Evolutionary conservation across 1,140 invertebrate species (phyloP), one percentile per base, ranked within the genome.

Genomic region (Pseudomyrmex dendroicus): DNA sequence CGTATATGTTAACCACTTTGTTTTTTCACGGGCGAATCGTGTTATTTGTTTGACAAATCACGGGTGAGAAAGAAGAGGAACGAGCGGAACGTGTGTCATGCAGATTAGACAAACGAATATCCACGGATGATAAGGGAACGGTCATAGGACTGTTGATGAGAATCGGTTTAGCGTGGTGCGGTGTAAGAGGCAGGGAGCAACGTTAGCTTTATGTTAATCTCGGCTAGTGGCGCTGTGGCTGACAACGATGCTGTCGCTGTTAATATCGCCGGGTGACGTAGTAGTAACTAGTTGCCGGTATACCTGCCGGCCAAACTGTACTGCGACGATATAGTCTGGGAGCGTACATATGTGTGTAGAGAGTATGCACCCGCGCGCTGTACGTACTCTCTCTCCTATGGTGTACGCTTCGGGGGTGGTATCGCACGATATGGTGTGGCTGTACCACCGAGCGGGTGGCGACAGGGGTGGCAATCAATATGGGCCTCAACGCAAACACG

Each of bases 401-500:
- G 89, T 84, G 85, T 86, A 86, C 68, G 77, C 63, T 67, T 63
- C 62, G 76, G 86, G 72, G 77, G 82, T 85, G 87, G 91, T 90
- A 91, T 93, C 90, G 91, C 90, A 91, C 89, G 91, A 91, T 92
- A 92, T 92, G 89, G 90, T 90, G 87, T 90, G 86, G 86, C 80
- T 87, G 88, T 89, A 88, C 88, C 89, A 89, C 86, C 86, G 84
- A 89, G 91, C 89, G 92, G 89, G 89, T 90, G 92, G 90, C 90
- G 91, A 93, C 93, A 94, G 92, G 93, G 93, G 90, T 92, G 92
- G 92, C 93, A 94, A 94, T 94, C 94, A 94, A 94, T 94, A 94
- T 94, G 93, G 93, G 92, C 92, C 93, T 94, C 92, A 94, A 93
- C 92, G 93, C 93, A 94, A 94, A 94, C 94, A 94, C 93, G 92